phyloP scores from a whole-genome alignment of 2,888 invertebrate species.

The Melanostoma mellinum region DNA sequence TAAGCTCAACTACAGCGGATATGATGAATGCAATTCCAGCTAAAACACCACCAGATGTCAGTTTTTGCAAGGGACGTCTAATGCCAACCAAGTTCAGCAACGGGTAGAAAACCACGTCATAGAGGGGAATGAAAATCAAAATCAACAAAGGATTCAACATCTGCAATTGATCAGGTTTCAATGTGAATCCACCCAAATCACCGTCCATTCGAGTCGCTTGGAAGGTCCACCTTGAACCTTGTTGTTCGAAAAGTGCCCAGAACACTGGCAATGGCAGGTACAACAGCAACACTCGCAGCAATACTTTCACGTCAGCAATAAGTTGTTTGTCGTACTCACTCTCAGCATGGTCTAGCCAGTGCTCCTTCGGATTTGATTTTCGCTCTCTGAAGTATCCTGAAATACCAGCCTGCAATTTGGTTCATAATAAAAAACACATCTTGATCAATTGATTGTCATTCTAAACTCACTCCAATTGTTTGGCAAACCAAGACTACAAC shows the following conservation, averaged over 20 bases:
- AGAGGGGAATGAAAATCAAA: slow-evolving; percentile 92
- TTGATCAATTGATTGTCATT: slow-evolving; percentile 80
- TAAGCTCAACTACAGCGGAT: slow-evolving; percentile 92
- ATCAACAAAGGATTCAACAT: slow-evolving; percentile 94
- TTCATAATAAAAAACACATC: not conserved
- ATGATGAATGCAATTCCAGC: slow-evolving; percentile 93
- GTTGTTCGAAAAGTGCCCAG: slow-evolving; percentile 97
- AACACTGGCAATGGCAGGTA: slow-evolving; percentile 95
- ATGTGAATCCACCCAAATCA: slow-evolving; percentile 87
- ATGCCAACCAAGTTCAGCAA: slow-evolving; percentile 87
- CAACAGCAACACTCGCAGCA: slow-evolving; percentile 89
- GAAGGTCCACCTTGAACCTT: slow-evolving; percentile 96
- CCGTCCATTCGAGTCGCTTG: slow-evolving; percentile 95
- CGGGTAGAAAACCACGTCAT: slow-evolving; percentile 92
- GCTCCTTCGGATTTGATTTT: slow-evolving; percentile 84
- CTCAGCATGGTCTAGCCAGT: slow-evolving; percentile 95
- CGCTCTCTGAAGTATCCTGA: slow-evolving; percentile 80
- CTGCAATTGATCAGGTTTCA: slow-evolving; percentile 98
- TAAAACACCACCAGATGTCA: slow-evolving; percentile 93
- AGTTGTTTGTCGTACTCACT: slow-evolving; percentile 87
- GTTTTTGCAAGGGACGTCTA: slow-evolving; percentile 90
- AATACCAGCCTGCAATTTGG: slow-evolving; percentile 83
- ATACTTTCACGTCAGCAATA: slow-evolving; percentile 90
- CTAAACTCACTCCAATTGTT: slow-evolving; percentile 85
- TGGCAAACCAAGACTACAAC: slow-evolving; percentile 86